Percentiles rank a stretch among this genome's conserved stretches.
phyloP scores from a whole-genome alignment of 2,113 vertebrate species.

The Gymnorhina tibicen region DNA sequence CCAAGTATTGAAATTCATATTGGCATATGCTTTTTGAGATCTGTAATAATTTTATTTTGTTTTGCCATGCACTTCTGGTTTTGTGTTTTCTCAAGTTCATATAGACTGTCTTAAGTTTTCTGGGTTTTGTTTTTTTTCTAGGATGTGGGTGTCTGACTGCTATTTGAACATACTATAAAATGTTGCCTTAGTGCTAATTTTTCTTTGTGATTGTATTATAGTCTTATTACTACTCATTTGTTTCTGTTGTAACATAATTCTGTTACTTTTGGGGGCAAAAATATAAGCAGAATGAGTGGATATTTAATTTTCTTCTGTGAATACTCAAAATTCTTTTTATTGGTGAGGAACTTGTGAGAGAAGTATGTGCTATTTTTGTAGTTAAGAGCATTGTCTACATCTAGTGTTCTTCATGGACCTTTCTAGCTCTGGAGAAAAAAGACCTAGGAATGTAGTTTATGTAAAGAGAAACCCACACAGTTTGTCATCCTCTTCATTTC shows the following conservation, averaged over 20 bases:
- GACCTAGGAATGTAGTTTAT: background rate
- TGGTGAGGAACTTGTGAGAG: background rate
- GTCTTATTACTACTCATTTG: background rate
- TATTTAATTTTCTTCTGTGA: constrained; percentile 32
- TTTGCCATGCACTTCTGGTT: background rate
- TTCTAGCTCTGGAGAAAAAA: background rate
- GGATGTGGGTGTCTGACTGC: background rate
- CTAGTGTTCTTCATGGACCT: background rate
- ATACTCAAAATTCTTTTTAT: constrained; percentile 6
- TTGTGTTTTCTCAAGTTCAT: constrained; percentile 1
- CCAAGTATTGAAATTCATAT: background rate
- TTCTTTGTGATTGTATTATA: background rate
- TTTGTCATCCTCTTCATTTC: constrained; percentile 1
- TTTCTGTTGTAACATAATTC: background rate
- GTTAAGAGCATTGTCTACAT: background rate
- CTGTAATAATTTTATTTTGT: background rate
- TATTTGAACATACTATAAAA: background rate
- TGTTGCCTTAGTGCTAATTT: background rate
- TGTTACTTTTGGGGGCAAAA: background rate
- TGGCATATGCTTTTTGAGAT: background rate
- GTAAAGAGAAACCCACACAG: background rate
- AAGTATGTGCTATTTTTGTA: background rate
- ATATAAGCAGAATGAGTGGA: background rate
- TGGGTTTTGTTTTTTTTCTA: background rate
- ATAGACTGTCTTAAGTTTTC: background rate